Evolutionary conservation across 2,888 invertebrate species (phyloP), one percentile per base, ranked within the genome.

Genomic region (Aphidius colemani): DNA sequence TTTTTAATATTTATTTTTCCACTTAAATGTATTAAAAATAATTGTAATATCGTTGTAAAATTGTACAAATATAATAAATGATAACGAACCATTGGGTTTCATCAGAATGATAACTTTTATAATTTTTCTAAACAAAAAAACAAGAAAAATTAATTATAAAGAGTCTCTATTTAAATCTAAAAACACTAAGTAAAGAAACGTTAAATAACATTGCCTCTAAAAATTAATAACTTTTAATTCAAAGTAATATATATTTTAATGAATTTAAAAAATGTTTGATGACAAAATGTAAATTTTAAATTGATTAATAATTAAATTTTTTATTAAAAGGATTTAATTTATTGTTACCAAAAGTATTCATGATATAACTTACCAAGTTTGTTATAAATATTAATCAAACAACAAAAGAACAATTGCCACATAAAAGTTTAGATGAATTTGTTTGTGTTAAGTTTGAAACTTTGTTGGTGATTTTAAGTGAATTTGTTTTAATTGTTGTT

Each of bases 301-400:
- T 30, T 30, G 5, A 3, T 30, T 1, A 5, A 30, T 30, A 30
- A 30, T 30, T 30, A 30, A 30, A 30, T 30, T 30, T 30, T 48
- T 70, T 57, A n/a, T 66, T 66, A n/a, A 50, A 63, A 11, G 69
- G 74, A 67, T 71, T 69, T 69, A 75, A 72, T 70, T 76, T 69
- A 65, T 69, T 70, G 66, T 71, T 65, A 40, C 57, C 49, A 60
- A 71, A 70, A 55, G 59, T 67, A 6, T 45, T 59, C 58, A 69
- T 70, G 66, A 73, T 70, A 58, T 65, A 69, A 49, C 69, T 71
- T 69, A 72, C 70, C 72, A 70, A 57, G 30, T 69, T 60, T n/a
- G 65, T 59, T 11, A 74, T 60, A 13, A 30, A 30, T 30, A 30
- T 30, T 30, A 65, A 61, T 6, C 61, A 53, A 44, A 67, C 62